phyloP scores from a whole-genome alignment of 2,888 invertebrate species.

The Sylvicola fuscatus region DNA sequence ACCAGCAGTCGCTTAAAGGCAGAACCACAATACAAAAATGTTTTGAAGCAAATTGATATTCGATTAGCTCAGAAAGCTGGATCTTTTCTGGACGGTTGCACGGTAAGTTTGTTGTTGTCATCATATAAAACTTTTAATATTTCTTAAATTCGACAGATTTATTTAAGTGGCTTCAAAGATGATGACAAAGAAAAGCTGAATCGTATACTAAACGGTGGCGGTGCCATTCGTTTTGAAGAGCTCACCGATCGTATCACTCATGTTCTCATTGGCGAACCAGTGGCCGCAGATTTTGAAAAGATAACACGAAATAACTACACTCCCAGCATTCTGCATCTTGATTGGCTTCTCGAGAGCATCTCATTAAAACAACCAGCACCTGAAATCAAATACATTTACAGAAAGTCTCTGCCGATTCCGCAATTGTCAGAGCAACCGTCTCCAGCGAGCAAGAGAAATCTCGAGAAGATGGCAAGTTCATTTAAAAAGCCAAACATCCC shows the following conservation, averaged over 20 bases:
- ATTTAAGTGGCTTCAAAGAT: conserved; percentile 41
- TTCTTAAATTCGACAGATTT: conserved; percentile 33
- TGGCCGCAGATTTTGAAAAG: conserved; percentile 26
- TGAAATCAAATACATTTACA: conserved; percentile 23
- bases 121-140: no score
- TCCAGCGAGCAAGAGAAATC: no score
- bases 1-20: conserved; percentile 4
- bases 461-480: no score
- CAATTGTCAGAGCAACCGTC: no score
- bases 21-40: conserved; percentile 8
- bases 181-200: conserved; percentile 44
- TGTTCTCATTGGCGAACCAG: conserved; percentile 45
- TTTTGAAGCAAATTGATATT: conserved; percentile 32
- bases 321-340: conserved; percentile 40
- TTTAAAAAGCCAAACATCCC: no score
- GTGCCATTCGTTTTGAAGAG: conserved; percentile 63
- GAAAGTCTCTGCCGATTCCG: no score
- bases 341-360: conserved; percentile 61
- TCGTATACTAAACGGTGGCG: conserved; percentile 50
- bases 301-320: conserved; percentile 20
- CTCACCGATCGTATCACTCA: conserved; percentile 63
- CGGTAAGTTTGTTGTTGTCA: conserved; percentile 36
- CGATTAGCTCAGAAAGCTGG: conserved; percentile 50
- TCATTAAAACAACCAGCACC: conserved; percentile 32
- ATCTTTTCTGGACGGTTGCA: conserved; percentile 74